A percentile compares a stretch with the other conserved stretches of the same genome.
These are phyloP conservation scores for Rhorus exstirpatorius DNA, from an alignment of 2,888 invertebrate genomes.

Conservation along the genomic window DNA sequence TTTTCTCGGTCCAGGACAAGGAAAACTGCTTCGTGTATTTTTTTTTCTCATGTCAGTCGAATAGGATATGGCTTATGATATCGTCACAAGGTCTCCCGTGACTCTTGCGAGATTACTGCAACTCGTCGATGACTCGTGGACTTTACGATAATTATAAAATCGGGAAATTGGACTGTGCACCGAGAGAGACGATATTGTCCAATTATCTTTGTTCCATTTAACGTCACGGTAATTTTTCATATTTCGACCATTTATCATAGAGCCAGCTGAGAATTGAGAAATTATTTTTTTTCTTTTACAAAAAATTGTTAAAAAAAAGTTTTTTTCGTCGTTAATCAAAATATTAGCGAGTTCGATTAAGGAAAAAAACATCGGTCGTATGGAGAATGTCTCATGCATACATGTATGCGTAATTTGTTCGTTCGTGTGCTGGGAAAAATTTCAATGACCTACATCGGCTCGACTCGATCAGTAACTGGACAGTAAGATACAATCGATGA, in stretches of 20 bases:
- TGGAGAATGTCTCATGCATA: background rate
- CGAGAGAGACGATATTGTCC: background rate
- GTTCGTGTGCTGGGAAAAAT: slow-evolving; percentile 28
- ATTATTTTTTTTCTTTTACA: no score
- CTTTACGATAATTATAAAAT: slow-evolving; percentile 23
- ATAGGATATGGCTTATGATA: slow-evolving; percentile 24
- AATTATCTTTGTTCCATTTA: no score
- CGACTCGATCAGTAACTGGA: background rate
- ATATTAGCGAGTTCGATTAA: background rate
- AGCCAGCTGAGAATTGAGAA: no score
- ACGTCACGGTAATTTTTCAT: no score
- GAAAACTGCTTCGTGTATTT: slow-evolving; percentile 24
- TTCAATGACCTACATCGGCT: slow-evolving; percentile 64
- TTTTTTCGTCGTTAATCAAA: background rate
- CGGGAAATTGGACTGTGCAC: slow-evolving; percentile 21
- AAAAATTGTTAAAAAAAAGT: background rate
- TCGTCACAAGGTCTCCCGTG: slow-evolving; percentile 14
- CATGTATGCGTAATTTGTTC: background rate
- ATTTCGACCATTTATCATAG: no score
- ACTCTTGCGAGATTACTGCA: slow-evolving; percentile 13
- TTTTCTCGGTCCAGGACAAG: slow-evolving; percentile 27
- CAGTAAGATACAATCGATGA: slow-evolving; percentile 49
- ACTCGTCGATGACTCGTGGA: slow-evolving; percentile 29
- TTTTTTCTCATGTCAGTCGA: slow-evolving; percentile 8
- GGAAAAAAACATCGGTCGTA: background rate